Conservation (phyloP, 2,888 invertebrate species). For the Helobdella robusta region DNA sequence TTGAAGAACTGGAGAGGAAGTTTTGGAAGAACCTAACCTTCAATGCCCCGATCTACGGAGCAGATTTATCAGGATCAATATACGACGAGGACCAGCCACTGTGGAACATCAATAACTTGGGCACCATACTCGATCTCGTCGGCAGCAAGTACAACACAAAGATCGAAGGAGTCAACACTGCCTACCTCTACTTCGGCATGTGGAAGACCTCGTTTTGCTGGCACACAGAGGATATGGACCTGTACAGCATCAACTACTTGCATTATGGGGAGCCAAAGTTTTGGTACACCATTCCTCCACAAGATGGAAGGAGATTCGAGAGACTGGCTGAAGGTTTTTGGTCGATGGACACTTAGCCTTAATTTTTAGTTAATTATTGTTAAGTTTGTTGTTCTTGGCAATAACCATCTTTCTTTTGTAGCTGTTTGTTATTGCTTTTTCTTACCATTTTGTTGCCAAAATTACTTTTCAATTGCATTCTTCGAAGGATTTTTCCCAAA, state of each 20-base stretch:
- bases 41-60: slow-evolving; percentile 92
- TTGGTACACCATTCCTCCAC: slow-evolving; percentile 83
- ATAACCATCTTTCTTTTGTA: too few relatives aligned
- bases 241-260: slow-evolving; percentile 91
- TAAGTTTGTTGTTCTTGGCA: too few relatives aligned
- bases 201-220: slow-evolving; percentile 99
- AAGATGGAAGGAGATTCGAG: slow-evolving; percentile 84
- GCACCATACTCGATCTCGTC: slow-evolving; percentile 29
- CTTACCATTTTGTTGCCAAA: neutral
- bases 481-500: slow-evolving; percentile 62
- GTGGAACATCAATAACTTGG: slow-evolving; percentile 32
- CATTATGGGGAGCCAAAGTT: slow-evolving; percentile 96
- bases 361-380: too few relatives aligned
- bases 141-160: slow-evolving; percentile 24
- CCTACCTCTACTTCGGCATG: slow-evolving; percentile 98
- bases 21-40: slow-evolving; percentile 98
- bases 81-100: slow-evolving; percentile 28
- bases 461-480: neutral
- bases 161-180: slow-evolving; percentile 80
- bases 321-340: slow-evolving; percentile 61
- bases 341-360: too few relatives aligned
- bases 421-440: too few relatives aligned
- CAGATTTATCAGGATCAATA: slow-evolving; percentile 76
- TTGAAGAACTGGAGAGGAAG: slow-evolving; percentile 58
- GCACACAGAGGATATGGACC: slow-evolving; percentile 99